Conservation (phyloP, 1,140 invertebrate species). For the Hydropsyche tenuis region DNA sequence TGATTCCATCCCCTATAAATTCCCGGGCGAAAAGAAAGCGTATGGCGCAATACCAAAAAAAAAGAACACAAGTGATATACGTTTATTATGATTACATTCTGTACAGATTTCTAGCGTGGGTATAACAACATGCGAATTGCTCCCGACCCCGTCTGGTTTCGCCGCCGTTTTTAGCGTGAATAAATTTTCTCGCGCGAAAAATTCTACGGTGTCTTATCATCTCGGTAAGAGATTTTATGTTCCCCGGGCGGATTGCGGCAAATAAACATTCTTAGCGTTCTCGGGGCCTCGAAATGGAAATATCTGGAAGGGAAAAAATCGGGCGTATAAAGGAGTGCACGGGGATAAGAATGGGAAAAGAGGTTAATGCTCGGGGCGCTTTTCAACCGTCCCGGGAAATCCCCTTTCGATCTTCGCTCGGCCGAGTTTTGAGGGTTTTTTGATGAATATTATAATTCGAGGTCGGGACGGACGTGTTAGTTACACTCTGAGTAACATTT, state of each 20-base stretch:
- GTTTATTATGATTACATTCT: slow-evolving; percentile 10
- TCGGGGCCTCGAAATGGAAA: slow-evolving; percentile 7
- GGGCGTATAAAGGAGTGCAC: background rate
- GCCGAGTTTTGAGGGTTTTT: background rate
- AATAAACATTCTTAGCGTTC: slow-evolving; percentile 28
- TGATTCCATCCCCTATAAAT: too few species aligned
- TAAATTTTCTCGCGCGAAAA: slow-evolving; percentile 24
- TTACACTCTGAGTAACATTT: too few species aligned
- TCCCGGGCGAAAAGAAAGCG: too few species aligned
- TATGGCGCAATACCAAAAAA: too few species aligned
- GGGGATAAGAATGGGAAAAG: background rate
- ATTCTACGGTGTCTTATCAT: slow-evolving; percentile 25
- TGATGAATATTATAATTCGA: slow-evolving; percentile 1
- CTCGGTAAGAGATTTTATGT: slow-evolving; percentile 31
- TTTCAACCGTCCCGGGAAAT: slow-evolving; percentile 11
- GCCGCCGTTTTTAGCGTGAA: slow-evolving; percentile 14
- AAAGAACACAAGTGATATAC: background rate
- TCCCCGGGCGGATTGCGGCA: slow-evolving; percentile 27
- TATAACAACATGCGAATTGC: slow-evolving; percentile 14
- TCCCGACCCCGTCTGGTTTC: background rate
- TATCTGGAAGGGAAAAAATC: background rate
- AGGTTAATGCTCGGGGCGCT: slow-evolving; percentile 26
- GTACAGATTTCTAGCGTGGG: background rate
- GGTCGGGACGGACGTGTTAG: background rate
- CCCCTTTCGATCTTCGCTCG: slow-evolving; percentile 8